Conservation (phyloP, 2,797 vertebrate genomes). For the Anas capensis region DNA sequence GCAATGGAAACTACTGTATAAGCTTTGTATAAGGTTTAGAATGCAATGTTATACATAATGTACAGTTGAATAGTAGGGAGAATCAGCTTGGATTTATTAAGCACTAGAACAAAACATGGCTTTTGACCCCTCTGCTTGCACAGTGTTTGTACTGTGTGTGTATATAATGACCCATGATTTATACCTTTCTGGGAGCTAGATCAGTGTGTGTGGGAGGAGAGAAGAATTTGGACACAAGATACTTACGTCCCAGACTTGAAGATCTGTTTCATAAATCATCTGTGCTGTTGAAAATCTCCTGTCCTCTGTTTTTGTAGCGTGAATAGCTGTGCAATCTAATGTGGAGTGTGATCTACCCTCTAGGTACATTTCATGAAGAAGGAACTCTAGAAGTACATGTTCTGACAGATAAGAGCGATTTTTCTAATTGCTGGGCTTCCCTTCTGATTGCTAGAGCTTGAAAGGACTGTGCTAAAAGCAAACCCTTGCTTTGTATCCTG, state of each 20-base stretch:
- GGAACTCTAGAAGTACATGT: conserved; percentile 17
- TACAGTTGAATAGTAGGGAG: background rate
- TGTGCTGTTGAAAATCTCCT: conserved; percentile 5
- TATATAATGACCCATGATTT: background rate
- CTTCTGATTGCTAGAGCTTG: conserved; percentile 45
- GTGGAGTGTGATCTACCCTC: conserved; percentile 1
- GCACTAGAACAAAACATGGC: background rate
- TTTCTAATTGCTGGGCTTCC: conserved; percentile 12
- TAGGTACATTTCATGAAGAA: conserved; percentile 38
- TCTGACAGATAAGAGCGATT: conserved; percentile 11
- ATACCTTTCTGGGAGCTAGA: conserved; percentile 1
- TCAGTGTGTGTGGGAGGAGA: background rate
- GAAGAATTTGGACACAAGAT: conserved; percentile 6
- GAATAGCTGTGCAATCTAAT: conserved; percentile 44
- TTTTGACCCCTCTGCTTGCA: background rate
- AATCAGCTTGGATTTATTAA: background rate
- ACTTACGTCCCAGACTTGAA: background rate
- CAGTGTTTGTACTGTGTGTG: background rate
- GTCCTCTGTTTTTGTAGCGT: background rate
- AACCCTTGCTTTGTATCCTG: background rate
- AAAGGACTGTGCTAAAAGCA: conserved; percentile 35
- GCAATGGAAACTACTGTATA: background rate
- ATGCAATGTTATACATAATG: background rate
- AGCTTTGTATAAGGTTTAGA: conserved; percentile 21
- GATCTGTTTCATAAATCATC: conserved; percentile 20